Evolutionary conservation across 2,113 vertebrate species (phyloP), one percentile per base, ranked within the genome.

Genomic region (Anolis sagrei): DNA sequence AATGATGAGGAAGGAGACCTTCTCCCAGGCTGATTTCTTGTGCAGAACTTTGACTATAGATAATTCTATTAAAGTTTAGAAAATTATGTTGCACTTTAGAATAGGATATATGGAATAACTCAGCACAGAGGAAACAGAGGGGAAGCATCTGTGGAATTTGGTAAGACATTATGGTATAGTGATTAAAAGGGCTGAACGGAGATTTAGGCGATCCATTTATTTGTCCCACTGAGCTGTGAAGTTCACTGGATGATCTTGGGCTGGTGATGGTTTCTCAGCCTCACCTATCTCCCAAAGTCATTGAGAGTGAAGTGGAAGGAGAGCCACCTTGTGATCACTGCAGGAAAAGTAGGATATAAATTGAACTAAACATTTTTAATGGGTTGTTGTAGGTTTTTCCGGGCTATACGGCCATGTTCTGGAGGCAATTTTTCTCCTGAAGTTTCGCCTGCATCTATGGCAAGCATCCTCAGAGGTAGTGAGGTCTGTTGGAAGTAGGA

Each of bases 21-120:
- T 66, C 13, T 81, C 29, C 74, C 78, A 27, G 83, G 74, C 66
- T 78, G 0, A 74, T 13, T 61, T 0, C 0, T 36, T 80, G 18
- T 27, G 83, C 34, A 72, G 81, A 90, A 89, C 79, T 88, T 79
- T 85, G 68, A 82, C n/a, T 66, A 25, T 86, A 85, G 44, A 74
- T 44, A 89, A 78, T 32, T 84, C 10, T 54, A 34, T 79, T 86
- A 72, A 88, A 69, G 48, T 75, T 77, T 89, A 51, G 77, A 72
- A 83, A 44, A 83, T 83, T 34, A n/a, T 54, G 49, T n/a, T 69
- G 16, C 62, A 69, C 7, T 70, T 36, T 78, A 48, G n/a, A 78
- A 70, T 19, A 54, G 69, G 14, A 44, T 36, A 39, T 29, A 51
- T 8, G 32, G 83, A 29, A 69, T 49, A 77, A 25, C 44, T 49